These are phyloP conservation scores for Ptychochromis oligacanthus DNA, from an alignment of 2,113 vertebrate genomes.

Conservation along the genomic window DNA sequence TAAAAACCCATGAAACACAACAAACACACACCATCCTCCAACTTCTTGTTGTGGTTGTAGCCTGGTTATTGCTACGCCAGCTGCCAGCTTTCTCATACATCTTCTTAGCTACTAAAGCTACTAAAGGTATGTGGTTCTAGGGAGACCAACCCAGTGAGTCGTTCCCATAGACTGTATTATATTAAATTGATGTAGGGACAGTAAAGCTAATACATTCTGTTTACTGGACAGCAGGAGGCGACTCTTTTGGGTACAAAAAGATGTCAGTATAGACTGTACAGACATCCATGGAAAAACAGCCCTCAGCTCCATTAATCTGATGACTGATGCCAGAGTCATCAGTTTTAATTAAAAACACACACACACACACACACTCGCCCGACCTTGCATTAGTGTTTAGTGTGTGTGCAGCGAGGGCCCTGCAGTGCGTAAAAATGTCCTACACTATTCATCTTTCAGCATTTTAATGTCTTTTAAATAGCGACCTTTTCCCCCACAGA, in stretches of 20 bases:
- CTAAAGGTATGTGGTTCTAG: no score
- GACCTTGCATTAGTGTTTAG: constrained; percentile 42
- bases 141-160: not conserved
- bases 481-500: constrained; percentile 50
- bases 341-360: constrained; percentile 6
- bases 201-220: accelerated
- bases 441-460: constrained; percentile 69
- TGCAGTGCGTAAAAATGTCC: constrained; percentile 75
- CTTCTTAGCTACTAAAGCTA: no score
- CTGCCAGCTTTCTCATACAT: no score
- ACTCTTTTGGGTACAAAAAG: no score
- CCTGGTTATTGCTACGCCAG: not conserved
- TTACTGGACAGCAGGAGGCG: accelerated
- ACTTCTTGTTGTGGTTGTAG: not conserved
- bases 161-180: not conserved
- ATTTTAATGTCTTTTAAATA: constrained; percentile 76
- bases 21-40: not conserved
- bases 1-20: not conserved
- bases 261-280: not conserved
- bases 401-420: constrained; percentile 41
- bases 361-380: not conserved
- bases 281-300: not conserved
- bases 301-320: no score
- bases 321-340: constrained; percentile 15
- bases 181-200: not conserved